Percentiles rank a stretch among this genome's conserved stretches.
phyloP scores from a whole-genome alignment of 2,113 vertebrate species.

The Lonchura striata region DNA sequence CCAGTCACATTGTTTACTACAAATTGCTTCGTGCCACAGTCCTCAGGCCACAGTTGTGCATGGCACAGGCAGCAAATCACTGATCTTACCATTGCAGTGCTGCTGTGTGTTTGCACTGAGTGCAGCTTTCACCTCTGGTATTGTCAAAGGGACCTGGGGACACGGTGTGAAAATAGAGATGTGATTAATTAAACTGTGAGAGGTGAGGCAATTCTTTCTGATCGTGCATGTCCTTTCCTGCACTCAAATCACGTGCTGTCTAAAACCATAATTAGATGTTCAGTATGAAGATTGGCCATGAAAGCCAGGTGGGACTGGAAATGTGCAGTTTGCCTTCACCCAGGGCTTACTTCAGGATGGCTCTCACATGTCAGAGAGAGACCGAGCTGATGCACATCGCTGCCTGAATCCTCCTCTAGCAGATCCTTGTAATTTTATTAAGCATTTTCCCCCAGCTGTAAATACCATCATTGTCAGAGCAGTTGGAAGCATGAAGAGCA shows the following conservation, averaged over 20 bases:
- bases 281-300: background rate
- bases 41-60: background rate
- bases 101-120: background rate
- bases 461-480: slow-evolving; percentile 2
- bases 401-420: background rate
- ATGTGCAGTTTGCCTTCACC: background rate
- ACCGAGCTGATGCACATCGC: background rate
- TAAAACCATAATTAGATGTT: background rate
- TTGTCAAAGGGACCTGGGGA: background rate
- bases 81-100: background rate
- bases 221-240: background rate
- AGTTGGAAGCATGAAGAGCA: background rate
- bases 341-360: background rate
- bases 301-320: background rate
- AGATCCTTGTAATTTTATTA: slow-evolving; percentile 28
- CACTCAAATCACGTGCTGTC: background rate
- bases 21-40: background rate
- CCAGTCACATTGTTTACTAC: background rate
- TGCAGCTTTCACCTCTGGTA: background rate
- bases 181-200: background rate
- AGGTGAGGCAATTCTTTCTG: background rate
- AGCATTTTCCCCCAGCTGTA: background rate
- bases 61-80: background rate
- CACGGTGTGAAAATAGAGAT: background rate
- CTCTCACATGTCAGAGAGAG: background rate